phyloP scores from a whole-genome alignment of 2,888 invertebrate genomes.

The Andrena flavipes region DNA sequence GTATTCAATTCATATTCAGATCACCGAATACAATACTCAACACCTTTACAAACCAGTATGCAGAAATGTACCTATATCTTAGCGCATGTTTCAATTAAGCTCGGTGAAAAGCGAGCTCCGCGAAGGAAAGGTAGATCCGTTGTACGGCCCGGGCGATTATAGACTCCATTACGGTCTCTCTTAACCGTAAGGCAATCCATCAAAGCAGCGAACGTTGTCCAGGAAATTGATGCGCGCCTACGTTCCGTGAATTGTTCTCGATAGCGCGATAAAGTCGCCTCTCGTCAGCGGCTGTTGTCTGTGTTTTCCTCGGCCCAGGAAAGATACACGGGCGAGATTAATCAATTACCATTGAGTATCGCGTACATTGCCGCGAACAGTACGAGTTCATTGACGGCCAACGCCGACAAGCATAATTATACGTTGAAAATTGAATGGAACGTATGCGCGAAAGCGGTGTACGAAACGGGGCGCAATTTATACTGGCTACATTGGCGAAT shows the following conservation, averaged over 20 bases:
- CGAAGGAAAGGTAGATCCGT: slow-evolving; percentile 1
- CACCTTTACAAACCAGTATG: not conserved
- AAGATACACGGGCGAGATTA: slow-evolving; percentile 39
- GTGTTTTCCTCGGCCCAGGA: slow-evolving; percentile 24
- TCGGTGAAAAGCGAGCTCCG: not conserved
- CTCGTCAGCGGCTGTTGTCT: slow-evolving; percentile 5
- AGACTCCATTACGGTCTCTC: slow-evolving; percentile 8
- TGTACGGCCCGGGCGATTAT: not conserved
- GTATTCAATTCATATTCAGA: not conserved
- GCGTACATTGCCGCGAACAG: slow-evolving; percentile 3
- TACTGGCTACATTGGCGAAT: slow-evolving; percentile 47
- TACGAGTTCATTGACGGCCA: slow-evolving; percentile 42
- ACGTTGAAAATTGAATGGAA: slow-evolving; percentile 15
- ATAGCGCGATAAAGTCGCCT: slow-evolving; percentile 30
- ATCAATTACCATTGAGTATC: slow-evolving; percentile 34
- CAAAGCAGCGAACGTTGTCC: slow-evolving; percentile 14
- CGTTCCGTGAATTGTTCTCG: slow-evolving; percentile 31
- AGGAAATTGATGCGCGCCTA: slow-evolving; percentile 29
- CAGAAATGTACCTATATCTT: slow-evolving; percentile 1
- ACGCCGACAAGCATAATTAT: slow-evolving; percentile 31
- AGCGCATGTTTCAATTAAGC: slow-evolving; percentile 12
- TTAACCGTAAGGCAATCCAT: slow-evolving; percentile 12
- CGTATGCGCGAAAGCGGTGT: slow-evolving; percentile 4
- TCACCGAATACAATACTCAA: not conserved
- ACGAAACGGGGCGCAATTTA: slow-evolving; percentile 39